These are phyloP conservation scores for Psilanteris sp. DNA, from an alignment of 1,140 invertebrate species.

Conservation along the genomic window DNA sequence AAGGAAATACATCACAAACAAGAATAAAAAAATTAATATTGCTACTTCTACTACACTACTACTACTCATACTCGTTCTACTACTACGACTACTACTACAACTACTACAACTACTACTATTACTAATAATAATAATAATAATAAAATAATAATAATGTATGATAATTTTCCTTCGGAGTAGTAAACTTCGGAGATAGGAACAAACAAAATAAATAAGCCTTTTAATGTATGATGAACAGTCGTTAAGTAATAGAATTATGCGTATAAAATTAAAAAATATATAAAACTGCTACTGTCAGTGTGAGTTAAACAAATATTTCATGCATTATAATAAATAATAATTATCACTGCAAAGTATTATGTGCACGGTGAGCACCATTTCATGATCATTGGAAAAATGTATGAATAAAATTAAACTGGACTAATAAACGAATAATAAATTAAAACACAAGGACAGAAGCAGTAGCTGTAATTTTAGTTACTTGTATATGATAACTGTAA, in stretches of 20 bases:
- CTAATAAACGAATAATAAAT: constrained; percentile 12
- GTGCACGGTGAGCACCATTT: constrained; percentile 41
- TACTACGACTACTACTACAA: no score
- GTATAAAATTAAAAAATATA: constrained; percentile 80
- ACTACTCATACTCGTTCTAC: no score
- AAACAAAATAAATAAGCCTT: constrained; percentile 74
- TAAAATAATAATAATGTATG: constrained; percentile 66
- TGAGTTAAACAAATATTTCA: constrained; percentile 31
- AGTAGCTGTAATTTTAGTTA: constrained; percentile 41
- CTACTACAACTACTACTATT: no score
- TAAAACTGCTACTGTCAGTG: constrained; percentile 66
- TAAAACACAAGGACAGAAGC: no score
- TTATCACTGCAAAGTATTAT: constrained; percentile 6
- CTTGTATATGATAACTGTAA: no score
- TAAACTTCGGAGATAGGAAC: constrained; percentile 73
- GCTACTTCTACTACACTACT: no score
- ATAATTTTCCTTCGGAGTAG: constrained; percentile 69
- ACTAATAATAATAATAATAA: constrained; percentile 23
- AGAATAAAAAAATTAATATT: no score
- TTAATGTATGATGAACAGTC: constrained; percentile 72
- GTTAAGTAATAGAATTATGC: constrained; percentile 75
- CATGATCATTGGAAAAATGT: constrained; percentile 23
- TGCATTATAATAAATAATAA: constrained; percentile 19
- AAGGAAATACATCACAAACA: constrained; percentile 19
- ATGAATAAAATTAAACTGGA: constrained; percentile 23